These are phyloP conservation scores for Eupithecia abbreviata DNA, from an alignment of 2,888 invertebrate genomes.

Conservation along the genomic window DNA sequence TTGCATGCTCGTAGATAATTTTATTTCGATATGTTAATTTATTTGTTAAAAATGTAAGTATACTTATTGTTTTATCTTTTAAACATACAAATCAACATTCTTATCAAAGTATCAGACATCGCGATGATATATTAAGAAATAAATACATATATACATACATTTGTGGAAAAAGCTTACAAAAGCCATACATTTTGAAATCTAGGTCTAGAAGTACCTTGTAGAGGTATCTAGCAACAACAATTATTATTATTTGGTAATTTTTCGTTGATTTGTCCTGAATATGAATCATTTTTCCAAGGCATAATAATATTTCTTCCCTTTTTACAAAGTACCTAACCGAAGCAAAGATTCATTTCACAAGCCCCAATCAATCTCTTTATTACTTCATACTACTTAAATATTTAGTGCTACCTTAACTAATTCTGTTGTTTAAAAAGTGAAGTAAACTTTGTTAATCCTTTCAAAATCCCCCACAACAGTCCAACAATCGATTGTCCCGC, in stretches of 20 bases:
- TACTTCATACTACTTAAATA: neutral
- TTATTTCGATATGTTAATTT: neutral
- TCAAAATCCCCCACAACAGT: slow-evolving; percentile 43
- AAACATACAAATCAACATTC: neutral
- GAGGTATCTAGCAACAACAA: neutral
- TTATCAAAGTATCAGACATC: neutral
- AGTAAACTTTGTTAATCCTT: slow-evolving; percentile 5
- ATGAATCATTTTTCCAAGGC: neutral
- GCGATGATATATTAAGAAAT: neutral
- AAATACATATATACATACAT: neutral
- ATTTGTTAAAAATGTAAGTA: no score
- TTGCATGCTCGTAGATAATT: neutral
- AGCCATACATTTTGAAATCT: neutral
- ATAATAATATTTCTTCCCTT: neutral
- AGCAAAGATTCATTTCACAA: neutral
- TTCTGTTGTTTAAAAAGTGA: neutral
- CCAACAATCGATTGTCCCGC: slow-evolving; percentile 57
- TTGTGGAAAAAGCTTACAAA: neutral
- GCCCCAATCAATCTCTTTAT: neutral
- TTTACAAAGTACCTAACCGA: neutral
- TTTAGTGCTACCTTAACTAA: neutral
- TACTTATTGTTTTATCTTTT: neutral
- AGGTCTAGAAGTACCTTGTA: neutral
- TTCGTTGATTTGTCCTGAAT: neutral
- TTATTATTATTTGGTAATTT: neutral